Evolutionary conservation across 2,888 invertebrate species (phyloP), one percentile per base, ranked within the genome.

Genomic region (Xiphydria camelus): DNA sequence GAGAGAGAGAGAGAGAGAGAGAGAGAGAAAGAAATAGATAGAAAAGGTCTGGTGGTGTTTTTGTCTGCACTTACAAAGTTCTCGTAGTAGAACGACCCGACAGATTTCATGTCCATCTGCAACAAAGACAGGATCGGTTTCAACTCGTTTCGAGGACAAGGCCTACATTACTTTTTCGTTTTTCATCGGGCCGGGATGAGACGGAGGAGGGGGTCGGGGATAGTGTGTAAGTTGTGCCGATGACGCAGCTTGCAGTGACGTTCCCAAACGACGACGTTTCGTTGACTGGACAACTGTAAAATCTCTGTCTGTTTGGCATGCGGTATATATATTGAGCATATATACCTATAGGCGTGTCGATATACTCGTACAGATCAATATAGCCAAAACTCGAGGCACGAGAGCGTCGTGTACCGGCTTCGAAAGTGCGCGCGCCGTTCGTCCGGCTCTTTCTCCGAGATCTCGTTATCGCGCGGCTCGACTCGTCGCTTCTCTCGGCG

Each of bases 21-120:
- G 40, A 60, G 49, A 61, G 52, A 66, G 51, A 66, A 50, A 63
- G 56, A 69, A n/a, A 70, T 55, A 71, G 61, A 71, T 60, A 70
- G 65, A 71, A 70, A 73, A 66, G 74, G 73, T n/a, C n/a, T n/a
- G n/a, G 19, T 20, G 25, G 15, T 31, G 44, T 49, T 54, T 61
- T 61, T 42, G 58, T 64, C 68, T 66, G 80, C 87, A 91, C 91
- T 91, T 88, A 91, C 91, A 85, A 91, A 91, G 84, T 91, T 91
- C 82, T 92, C 91, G 83, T 92, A 92, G 87, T 92, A 91, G 89
- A 91, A 90, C 79, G 91, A 91, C 81, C 91, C 91, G 84, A 91
- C 89, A 83, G 90, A 89, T 87, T 92, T 92, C 88, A 91, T 89
- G 84, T 92, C 91, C 91, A 92, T 91, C 91, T 92, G 88, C 83